phyloP scores from a whole-genome alignment of 2,888 invertebrate genomes.

The Spicauda simplicius region DNA sequence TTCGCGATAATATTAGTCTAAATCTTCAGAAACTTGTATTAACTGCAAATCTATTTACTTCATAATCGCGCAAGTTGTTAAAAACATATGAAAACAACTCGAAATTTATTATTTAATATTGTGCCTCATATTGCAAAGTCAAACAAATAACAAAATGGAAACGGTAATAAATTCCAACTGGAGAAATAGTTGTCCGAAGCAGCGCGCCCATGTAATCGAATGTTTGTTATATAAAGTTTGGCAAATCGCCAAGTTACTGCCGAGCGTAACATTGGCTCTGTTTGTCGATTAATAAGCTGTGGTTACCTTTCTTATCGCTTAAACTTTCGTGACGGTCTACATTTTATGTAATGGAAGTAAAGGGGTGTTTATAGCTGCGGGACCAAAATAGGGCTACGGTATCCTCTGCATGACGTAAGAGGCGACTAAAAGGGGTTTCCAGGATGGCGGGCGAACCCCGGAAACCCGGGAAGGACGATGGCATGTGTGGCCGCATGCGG shows the following conservation, averaged over 20 bases:
- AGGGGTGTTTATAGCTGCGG: no score
- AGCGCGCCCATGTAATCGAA: not conserved
- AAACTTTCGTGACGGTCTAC: not conserved
- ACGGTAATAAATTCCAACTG: not conserved
- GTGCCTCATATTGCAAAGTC: not conserved
- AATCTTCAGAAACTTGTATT: no score
- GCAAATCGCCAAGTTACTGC: not conserved
- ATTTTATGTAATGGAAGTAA: not conserved
- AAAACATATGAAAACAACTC: no score
- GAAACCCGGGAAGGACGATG: no score
- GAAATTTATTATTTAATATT: not conserved
- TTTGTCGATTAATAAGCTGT: not conserved
- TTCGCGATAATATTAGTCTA: no score
- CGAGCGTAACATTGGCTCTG: not conserved
- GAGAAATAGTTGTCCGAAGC: not conserved
- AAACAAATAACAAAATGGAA: not conserved
- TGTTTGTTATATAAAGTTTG: not conserved
- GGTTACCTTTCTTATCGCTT: not conserved
- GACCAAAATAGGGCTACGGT: no score
- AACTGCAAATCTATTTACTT: no score
- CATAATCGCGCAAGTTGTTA: no score
- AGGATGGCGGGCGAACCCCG: no score
- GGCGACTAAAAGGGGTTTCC: no score
- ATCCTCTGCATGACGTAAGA: no score
- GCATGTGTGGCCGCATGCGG: no score